Conservation (phyloP, 64 coral and sea anemone genomes). For the Montipora sp. region DNA sequence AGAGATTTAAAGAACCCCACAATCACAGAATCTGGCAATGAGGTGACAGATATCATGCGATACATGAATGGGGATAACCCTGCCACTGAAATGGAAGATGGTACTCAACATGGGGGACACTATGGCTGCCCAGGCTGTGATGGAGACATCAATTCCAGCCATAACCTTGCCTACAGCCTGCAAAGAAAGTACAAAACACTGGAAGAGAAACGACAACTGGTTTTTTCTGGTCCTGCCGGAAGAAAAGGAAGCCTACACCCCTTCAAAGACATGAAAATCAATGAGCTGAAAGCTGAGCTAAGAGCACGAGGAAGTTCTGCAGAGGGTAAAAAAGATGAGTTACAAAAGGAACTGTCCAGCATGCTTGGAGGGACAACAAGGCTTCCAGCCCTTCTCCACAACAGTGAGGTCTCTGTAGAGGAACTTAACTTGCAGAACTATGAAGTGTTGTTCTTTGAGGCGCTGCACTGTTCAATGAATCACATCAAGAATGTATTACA, state of each 20-base stretch:
- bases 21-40: not conserved
- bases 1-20: not conserved
- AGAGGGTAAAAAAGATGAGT: not conserved
- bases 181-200: constrained; percentile 34
- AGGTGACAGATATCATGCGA: constrained; percentile 8
- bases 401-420: not conserved
- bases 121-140: constrained; percentile 54
- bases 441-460: constrained; percentile 60
- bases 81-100: constrained; percentile 29
- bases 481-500: constrained; percentile 48
- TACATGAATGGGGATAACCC: constrained; percentile 68
- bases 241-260: constrained; percentile 5
- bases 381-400: constrained; percentile 33
- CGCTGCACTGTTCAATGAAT: constrained; percentile 50
- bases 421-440: constrained; percentile 29
- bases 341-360: constrained; percentile 5
- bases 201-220: not conserved
- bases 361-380: constrained; percentile 50
- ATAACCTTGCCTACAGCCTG: constrained; percentile 10
- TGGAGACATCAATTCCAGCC: constrained; percentile 22
- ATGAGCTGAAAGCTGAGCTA: constrained; percentile 29
- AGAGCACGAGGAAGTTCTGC: not conserved
- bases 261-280: constrained; percentile 38
- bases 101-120: constrained; percentile 47
- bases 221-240: not conserved